phyloP scores from a whole-genome alignment of 2,797 vertebrate species.

The Neostethus bicornis region DNA sequence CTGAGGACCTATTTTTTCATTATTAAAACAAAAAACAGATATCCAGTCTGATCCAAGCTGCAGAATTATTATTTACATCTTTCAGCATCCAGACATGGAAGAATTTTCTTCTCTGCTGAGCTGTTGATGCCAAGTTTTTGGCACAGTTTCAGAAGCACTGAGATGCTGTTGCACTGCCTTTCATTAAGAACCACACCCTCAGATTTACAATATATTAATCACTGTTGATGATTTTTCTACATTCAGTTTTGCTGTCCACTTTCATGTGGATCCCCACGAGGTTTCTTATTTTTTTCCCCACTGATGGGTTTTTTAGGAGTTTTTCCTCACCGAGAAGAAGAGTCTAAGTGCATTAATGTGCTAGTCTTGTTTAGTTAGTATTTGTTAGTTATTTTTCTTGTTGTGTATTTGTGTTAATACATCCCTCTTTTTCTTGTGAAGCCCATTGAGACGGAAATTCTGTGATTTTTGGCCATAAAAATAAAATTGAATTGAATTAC shows the following conservation, averaged over 20 bases:
- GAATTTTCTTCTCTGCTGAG: not conserved
- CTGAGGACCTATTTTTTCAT: not conserved
- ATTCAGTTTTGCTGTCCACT: not conserved
- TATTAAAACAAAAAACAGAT: not conserved
- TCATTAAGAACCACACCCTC: not conserved
- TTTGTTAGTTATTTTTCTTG: too few species aligned
- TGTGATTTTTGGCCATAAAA: too few species aligned
- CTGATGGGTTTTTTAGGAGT: too few species aligned
- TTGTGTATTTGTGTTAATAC: too few species aligned
- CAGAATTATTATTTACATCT: not conserved
- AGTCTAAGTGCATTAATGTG: too few species aligned
- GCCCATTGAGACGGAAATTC: too few species aligned
- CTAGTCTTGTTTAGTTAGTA: too few species aligned
- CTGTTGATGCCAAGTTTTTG: not conserved
- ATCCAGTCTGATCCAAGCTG: not conserved
- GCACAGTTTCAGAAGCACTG: not conserved
- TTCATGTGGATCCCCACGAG: too few species aligned
- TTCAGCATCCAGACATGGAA: not conserved
- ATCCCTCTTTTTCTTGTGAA: too few species aligned
- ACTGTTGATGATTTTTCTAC: not conserved
- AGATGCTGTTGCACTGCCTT: not conserved
- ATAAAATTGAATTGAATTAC: slow-evolving; percentile 14
- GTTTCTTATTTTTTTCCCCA: too few species aligned
- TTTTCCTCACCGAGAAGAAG: too few species aligned
- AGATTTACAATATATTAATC: not conserved